phyloP scores from a whole-genome alignment of 37 sponge, comb jelly and placozoan genomes.

The Bolinopsis microptera region DNA sequence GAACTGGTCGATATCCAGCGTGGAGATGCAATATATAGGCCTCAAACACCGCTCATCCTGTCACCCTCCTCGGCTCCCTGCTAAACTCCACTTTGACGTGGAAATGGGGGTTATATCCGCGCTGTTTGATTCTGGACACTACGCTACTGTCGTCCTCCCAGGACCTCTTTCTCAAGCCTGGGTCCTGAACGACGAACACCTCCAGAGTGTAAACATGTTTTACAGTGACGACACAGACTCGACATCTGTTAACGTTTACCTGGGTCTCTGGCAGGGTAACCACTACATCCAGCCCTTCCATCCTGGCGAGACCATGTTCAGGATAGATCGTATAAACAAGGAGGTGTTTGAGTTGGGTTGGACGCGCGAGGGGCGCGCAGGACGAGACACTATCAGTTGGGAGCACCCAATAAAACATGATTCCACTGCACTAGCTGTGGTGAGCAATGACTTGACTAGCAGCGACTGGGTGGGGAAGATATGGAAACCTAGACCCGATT shows the following conservation, averaged over 20 bases:
- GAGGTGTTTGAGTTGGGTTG: constrained; percentile 5
- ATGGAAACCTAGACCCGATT: not conserved
- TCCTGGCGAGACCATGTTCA: not conserved
- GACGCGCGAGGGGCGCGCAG: not conserved
- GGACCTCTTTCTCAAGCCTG: constrained; percentile 53
- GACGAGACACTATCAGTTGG: constrained; percentile 59
- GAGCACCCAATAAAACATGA: not conserved
- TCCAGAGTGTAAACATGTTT: constrained; percentile 44
- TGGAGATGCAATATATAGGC: constrained; percentile 48
- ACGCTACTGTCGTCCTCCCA: not conserved
- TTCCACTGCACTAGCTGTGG: not conserved
- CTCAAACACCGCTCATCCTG: not conserved
- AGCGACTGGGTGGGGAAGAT: not conserved
- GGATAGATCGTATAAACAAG: not conserved
- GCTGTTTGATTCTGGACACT: not conserved
- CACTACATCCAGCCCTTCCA: constrained; percentile 37
- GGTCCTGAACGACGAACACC: constrained; percentile 25
- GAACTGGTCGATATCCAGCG: constrained; percentile 37
- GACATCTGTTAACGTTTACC: not conserved
- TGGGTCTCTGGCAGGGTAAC: constrained; percentile 17
- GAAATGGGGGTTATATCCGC: constrained; percentile 30
- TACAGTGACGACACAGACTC: constrained; percentile 5
- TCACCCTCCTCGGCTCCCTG: not conserved
- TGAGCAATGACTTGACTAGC: not conserved
- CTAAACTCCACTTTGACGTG: constrained; percentile 39